Evolutionary conservation across 2,888 invertebrate species (phyloP).

Genomic region (Synanthedon vespiformis): DNA sequence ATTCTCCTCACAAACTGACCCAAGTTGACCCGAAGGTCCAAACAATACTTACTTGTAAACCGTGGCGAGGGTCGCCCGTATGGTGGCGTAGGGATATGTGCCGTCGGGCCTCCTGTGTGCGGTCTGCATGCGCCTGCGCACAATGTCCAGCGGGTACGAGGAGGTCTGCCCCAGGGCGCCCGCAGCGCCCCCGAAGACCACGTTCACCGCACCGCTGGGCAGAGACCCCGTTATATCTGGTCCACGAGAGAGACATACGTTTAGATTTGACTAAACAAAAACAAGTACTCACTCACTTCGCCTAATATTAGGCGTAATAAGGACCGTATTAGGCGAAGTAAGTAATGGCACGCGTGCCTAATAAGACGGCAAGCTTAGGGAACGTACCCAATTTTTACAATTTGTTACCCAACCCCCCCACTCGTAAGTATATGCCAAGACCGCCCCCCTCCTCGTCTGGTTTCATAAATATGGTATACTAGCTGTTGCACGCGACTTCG

Average conservation of each 20-base stretch:
- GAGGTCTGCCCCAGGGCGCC: slow-evolving; percentile 95
- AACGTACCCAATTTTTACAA: not conserved
- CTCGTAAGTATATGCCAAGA: no score
- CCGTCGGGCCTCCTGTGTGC: slow-evolving; percentile 52
- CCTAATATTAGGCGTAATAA: no score
- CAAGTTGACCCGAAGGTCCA: no score
- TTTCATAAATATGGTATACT: no score
- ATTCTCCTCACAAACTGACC: no score
- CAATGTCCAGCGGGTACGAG: slow-evolving; percentile 96
- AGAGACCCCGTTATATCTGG: not conserved
- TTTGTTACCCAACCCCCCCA: not conserved
- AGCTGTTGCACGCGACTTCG: no score
- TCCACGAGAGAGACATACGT: slow-evolving; percentile 3
- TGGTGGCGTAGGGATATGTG: slow-evolving; percentile 71
- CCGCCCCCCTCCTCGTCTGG: no score
- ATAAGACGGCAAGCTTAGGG: not conserved
- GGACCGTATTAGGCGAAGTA: not conserved
- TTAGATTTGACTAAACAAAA: no score
- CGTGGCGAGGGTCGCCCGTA: slow-evolving; percentile 74
- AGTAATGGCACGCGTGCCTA: not conserved
- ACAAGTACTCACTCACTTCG: no score
- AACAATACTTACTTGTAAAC: slow-evolving; percentile 70
- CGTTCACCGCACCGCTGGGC: slow-evolving; percentile 71
- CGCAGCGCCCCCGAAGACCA: slow-evolving; percentile 89
- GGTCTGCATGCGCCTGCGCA: slow-evolving; percentile 77